Conservation (phyloP, 2,113 vertebrate species). For the Calcarius ornatus region DNA sequence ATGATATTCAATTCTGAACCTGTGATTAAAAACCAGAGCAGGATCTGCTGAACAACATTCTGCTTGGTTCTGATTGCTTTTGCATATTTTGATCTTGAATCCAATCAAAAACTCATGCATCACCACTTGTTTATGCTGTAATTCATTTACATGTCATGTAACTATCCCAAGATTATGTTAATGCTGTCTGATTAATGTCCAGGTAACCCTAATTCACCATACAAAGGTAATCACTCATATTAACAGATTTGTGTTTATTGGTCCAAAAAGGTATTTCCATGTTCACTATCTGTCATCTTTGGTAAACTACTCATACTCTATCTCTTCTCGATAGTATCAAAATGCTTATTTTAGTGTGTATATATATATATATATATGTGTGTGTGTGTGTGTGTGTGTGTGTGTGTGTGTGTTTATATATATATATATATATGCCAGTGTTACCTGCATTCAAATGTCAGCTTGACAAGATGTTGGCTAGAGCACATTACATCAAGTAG, state of each 20-base stretch:
- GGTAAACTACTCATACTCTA: not conserved
- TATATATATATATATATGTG: not conserved
- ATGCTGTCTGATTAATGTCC: slow-evolving; percentile 35
- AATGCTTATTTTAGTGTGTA: not conserved
- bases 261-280: slow-evolving; percentile 20
- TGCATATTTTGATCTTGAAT: slow-evolving; percentile 7
- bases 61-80: not conserved
- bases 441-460: not conserved
- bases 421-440: not conserved
- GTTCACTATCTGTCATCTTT: not conserved
- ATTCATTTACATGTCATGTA: slow-evolving; percentile 32
- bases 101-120: slow-evolving; percentile 1
- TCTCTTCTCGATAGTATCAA: not conserved
- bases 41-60: not conserved
- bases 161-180: slow-evolving; percentile 42
- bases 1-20: not conserved
- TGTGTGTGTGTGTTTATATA: too few relatives aligned
- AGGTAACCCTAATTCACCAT: slow-evolving; percentile 41
- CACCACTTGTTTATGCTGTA: slow-evolving; percentile 14
- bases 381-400: too few relatives aligned
- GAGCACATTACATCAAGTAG: not conserved
- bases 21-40: not conserved
- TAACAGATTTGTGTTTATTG: slow-evolving; percentile 22
- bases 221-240: slow-evolving; percentile 46
- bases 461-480: not conserved